These are phyloP conservation scores for Thalassophryne amazonica DNA, from an alignment of 2,797 vertebrate species.

Conservation along the genomic window DNA sequence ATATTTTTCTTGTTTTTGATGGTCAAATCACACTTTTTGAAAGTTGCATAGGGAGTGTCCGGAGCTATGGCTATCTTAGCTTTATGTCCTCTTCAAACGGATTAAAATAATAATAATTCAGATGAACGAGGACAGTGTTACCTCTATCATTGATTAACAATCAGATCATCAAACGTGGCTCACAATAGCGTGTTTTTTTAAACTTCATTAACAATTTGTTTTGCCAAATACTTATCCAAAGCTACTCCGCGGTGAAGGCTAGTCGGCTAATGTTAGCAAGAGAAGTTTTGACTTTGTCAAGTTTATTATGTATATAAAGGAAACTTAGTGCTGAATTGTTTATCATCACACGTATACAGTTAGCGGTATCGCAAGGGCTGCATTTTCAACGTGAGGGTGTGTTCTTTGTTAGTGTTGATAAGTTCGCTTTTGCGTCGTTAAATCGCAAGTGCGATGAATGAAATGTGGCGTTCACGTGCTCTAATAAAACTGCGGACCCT, in stretches of 20 bases:
- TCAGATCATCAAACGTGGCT: accelerated
- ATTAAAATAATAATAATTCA: too few relatives aligned
- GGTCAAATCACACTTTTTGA: slow-evolving; percentile 21
- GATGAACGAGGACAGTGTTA: too few relatives aligned
- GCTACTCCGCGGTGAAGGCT: not conserved
- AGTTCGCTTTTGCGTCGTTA: not conserved
- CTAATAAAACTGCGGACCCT: too few relatives aligned
- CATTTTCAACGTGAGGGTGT: not conserved
- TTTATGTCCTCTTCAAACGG: too few relatives aligned
- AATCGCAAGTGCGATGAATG: not conserved
- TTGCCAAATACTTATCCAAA: not conserved
- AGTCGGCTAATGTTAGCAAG: slow-evolving; percentile 12
- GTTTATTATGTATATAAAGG: not conserved
- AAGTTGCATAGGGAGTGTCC: slow-evolving; percentile 67
- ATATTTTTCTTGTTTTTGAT: slow-evolving; percentile 7
- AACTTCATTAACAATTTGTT: not conserved
- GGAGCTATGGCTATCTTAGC: slow-evolving; percentile 49
- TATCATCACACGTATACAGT: not conserved
- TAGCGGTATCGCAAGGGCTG: not conserved
- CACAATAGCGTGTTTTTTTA: too few relatives aligned
- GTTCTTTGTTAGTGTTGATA: too few relatives aligned
- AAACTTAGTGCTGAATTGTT: not conserved
- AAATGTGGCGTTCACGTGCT: not conserved
- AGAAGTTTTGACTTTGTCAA: too few relatives aligned
- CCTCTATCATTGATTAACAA: accelerated